Conservation (phyloP, 30 jellyfish, hydroid and myxozoan species). For the Pseudorhiza aurosa region DNA sequence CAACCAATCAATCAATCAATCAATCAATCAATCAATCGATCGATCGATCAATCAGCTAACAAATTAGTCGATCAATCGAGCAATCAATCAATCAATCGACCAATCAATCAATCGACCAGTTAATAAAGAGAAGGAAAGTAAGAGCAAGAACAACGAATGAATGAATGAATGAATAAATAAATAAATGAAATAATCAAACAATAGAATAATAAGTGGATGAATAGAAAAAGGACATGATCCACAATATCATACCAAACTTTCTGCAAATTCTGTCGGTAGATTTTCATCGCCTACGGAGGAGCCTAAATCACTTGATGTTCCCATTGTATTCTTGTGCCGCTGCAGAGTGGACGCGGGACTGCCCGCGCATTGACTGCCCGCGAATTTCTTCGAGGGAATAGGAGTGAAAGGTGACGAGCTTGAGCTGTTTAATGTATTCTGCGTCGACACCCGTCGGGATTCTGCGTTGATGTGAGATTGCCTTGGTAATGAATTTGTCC, state of each 20-base stretch:
- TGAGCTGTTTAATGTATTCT: constrained; percentile 44
- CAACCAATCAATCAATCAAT: too few relatives aligned
- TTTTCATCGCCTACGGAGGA: constrained; percentile 95
- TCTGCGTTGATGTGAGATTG: constrained; percentile 21
- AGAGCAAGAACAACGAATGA: too few relatives aligned
- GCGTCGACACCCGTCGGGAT: constrained; percentile 36
- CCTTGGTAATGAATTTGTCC: constrained; percentile 61
- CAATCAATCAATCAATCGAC: too few relatives aligned
- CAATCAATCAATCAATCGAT: too few relatives aligned
- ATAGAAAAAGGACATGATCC: too few relatives aligned
- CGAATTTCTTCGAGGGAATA: constrained; percentile 45
- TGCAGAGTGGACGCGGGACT: constrained; percentile 90
- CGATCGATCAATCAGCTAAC: too few relatives aligned
- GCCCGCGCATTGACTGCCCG: constrained; percentile 77
- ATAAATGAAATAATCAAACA: too few relatives aligned
- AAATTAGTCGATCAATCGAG: too few relatives aligned
- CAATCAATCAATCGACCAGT: too few relatives aligned
- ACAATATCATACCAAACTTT: constrained; percentile 68
- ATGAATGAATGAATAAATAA: too few relatives aligned
- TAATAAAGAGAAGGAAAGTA: too few relatives aligned
- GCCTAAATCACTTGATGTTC: constrained; percentile 95
- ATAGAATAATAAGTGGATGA: too few relatives aligned
- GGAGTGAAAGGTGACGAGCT: constrained; percentile 67
- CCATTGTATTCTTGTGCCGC: constrained; percentile 58
- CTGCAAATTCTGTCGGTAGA: constrained; percentile 54